Conservation (phyloP, 2,888 invertebrate genomes). For the Drosophila birchii region DNA sequence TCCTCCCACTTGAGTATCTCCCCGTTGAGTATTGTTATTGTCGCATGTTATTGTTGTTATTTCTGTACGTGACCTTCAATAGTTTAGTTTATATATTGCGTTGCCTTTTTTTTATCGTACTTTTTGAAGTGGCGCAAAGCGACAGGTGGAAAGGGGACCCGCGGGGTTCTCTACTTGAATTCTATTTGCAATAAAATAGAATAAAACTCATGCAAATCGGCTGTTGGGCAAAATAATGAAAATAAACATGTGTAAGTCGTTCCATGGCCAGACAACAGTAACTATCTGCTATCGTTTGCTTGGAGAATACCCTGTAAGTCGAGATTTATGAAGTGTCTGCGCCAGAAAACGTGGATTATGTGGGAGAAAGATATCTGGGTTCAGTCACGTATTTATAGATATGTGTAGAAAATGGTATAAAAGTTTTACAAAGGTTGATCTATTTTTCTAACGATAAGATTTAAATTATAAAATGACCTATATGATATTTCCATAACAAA, state of each 20-base stretch:
- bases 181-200: conserved; percentile 55
- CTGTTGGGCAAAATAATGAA: conserved; percentile 26
- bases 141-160: conserved; percentile 19
- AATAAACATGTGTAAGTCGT: conserved; percentile 38
- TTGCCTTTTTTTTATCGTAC: conserved; percentile 54
- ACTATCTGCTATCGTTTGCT: conserved; percentile 22
- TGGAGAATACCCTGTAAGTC: conserved; percentile 7
- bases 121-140: conserved; percentile 39
- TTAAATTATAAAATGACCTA: no score
- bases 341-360: neutral
- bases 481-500: no score
- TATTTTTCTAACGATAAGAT: no score
- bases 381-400: conserved; percentile 11
- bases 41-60: conserved; percentile 55
- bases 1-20: conserved; percentile 14
- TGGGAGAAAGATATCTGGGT: neutral
- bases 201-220: conserved; percentile 51
- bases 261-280: conserved; percentile 43
- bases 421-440: neutral
- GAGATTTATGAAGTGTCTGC: no score
- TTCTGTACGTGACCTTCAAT: conserved; percentile 76
- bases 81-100: conserved; percentile 62
- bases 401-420: no score
- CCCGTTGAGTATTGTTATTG: conserved; percentile 54
- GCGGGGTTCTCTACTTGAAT: conserved; percentile 46